Conservation (phyloP, 1,140 invertebrate genomes). For the Schlechtendalia chinensis region DNA sequence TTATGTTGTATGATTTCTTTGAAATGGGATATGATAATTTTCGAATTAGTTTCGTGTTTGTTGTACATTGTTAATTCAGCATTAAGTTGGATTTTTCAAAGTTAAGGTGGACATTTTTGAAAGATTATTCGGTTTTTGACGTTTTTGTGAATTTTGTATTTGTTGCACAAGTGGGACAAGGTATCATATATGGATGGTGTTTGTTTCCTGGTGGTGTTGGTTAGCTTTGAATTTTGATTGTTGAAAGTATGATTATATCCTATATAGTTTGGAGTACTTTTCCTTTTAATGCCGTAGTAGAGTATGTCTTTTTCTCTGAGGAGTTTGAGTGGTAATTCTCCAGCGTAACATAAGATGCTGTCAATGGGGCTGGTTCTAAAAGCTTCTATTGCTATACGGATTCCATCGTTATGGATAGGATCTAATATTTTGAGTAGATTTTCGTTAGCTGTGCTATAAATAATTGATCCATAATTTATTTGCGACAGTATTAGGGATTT, state of each 20-base stretch:
- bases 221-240: too few species aligned
- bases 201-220: neutral
- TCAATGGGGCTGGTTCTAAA: slow-evolving; percentile 9
- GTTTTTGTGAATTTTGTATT: too few species aligned
- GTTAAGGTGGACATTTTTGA: too few species aligned
- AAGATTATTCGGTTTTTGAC: too few species aligned
- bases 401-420: neutral
- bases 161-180: too few species aligned
- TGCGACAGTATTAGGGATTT: neutral
- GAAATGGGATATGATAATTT: too few species aligned
- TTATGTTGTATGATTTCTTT: too few species aligned
- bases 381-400: slow-evolving; percentile 12
- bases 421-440: slow-evolving; percentile 28
- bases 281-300: slow-evolving; percentile 11
- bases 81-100: too few species aligned
- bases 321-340: slow-evolving; percentile 12
- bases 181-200: too few species aligned
- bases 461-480: slow-evolving; percentile 4
- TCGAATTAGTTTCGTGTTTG: too few species aligned
- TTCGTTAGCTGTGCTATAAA: slow-evolving; percentile 11
- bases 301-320: slow-evolving; percentile 13
- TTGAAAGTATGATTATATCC: neutral
- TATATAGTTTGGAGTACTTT: slow-evolving; percentile 27
- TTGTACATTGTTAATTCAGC: too few species aligned
- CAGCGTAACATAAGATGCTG: neutral